Evolutionary conservation across 2,888 invertebrate genomes (phyloP).

Genomic region (Camponotus fellah): DNA sequence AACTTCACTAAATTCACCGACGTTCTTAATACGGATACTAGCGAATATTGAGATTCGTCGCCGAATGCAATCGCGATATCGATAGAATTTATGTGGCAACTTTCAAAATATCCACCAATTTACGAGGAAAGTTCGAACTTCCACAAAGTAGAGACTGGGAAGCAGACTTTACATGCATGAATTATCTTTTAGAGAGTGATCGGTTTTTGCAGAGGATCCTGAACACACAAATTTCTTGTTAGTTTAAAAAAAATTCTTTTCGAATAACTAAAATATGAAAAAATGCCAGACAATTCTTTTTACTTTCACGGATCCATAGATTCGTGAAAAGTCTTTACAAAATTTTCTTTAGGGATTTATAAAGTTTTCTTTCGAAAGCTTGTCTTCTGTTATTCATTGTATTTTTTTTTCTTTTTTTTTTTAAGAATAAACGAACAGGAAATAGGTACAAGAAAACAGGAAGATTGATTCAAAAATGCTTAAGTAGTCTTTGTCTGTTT

Average conservation of each 20-base stretch:
- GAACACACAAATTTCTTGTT: not conserved
- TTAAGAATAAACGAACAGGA: not conserved
- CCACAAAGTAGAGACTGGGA: not conserved
- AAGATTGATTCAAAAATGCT: not conserved
- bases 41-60: slow-evolving; percentile 61
- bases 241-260: not conserved
- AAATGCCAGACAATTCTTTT: not conserved
- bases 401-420: not conserved
- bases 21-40: slow-evolving; percentile 6
- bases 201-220: not conserved
- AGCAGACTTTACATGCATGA: not conserved
- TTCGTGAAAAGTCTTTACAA: not conserved
- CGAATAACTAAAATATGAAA: not conserved
- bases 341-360: not conserved
- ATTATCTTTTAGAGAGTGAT: too few species aligned
- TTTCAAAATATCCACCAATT: slow-evolving; percentile 34
- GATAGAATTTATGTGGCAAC: slow-evolving; percentile 54
- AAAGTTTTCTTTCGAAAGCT: not conserved
- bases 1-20: slow-evolving; percentile 30
- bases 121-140: slow-evolving; percentile 15
- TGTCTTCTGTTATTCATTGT: not conserved
- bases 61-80: slow-evolving; percentile 36
- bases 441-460: not conserved
- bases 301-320: not conserved
- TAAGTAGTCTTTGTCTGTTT: not conserved